phyloP scores from a whole-genome alignment of 2,797 vertebrate species.

The Crenuchus spilurus region DNA sequence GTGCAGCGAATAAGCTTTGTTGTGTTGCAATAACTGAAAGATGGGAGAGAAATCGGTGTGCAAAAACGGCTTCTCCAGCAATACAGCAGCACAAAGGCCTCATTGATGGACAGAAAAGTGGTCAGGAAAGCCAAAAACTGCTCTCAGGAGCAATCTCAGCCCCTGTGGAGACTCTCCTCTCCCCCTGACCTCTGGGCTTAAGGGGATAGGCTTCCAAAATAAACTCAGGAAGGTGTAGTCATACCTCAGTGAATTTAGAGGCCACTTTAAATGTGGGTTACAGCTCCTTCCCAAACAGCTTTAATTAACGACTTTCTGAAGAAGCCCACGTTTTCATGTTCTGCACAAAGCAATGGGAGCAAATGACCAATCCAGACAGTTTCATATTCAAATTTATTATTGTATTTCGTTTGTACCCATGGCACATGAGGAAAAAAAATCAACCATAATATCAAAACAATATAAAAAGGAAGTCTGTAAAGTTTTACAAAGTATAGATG shows the following conservation, averaged over 20 bases:
- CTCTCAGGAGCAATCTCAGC: conserved; percentile 56
- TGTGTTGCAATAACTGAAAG: conserved; percentile 6
- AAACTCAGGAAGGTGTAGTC: conserved; percentile 34
- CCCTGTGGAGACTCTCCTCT: conserved; percentile 27
- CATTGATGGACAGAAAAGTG: conserved; percentile 46
- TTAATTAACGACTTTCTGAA: no score
- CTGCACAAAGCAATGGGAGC: not conserved
- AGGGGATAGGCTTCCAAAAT: conserved; percentile 61
- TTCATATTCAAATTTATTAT: conserved; percentile 77
- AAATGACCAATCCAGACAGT: conserved; percentile 34
- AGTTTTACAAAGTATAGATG: conserved; percentile 83
- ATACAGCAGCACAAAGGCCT: conserved; percentile 50
- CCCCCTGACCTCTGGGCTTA: conserved; percentile 9
- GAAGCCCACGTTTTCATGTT: no score
- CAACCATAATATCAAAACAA: conserved; percentile 84
- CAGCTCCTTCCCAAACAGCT: not conserved
- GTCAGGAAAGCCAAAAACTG: conserved; percentile 42
- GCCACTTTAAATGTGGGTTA: not conserved
- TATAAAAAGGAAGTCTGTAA: conserved; percentile 73
- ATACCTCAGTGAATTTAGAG: conserved; percentile 13
- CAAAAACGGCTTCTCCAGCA: conserved; percentile 40
- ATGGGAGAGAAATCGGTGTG: conserved; percentile 15
- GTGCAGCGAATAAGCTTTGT: conserved; percentile 23
- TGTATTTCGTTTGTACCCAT: conserved; percentile 92
- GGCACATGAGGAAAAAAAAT: conserved; percentile 84